Base-by-base conservation (phyloP, 92 coral and sea anemone genomes). In the Heliopora coerulea region DNA sequence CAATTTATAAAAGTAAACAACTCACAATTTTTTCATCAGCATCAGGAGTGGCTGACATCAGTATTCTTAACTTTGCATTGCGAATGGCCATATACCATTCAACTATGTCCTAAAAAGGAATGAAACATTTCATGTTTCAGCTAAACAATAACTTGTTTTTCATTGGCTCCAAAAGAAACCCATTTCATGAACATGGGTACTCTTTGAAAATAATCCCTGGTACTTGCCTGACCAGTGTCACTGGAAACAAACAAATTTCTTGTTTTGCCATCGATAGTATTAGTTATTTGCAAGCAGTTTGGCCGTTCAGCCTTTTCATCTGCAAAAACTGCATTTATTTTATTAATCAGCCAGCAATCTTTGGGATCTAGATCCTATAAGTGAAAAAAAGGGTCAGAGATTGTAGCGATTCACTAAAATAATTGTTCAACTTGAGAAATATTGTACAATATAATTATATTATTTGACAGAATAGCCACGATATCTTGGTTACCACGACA, bases 1-100 rank as follows among this genome's bases (percentile, higher is more conserved):
- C n/a, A n/a, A n/a, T n/a, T n/a, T n/a, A n/a, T n/a, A n/a, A n/a
- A n/a, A n/a, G n/a, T n/a, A n/a, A n/a, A n/a, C n/a, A 26, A 62
- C 44, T 34, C 46, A 88, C 97, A 84, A 81, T 78, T 62, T 67
- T 82, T 5, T 68, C 78, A 27, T 70, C 81, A 27, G 69, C 64
- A 4, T 62, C 75, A 11, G 89, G 86, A 40, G 69, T 78, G 62
- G 73, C 83, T 9, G 67, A 62, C 39, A 85, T 87, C 32, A 82
- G 70, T 35, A 86, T 68, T 27, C 77, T 67, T 20, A 88, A 62
- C 74, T 91, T 91, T 25, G 86, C 97, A 17, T 78, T 75, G 37
- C 97, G 78, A 56, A 91, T 91, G 6, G 96, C 91, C 96, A 88
- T 91, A 63, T 83, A 91, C 97, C 97, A 91, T 27, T 91, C 91